A percentile compares a stretch with the other conserved stretches of the same genome.
phyloP scores from a whole-genome alignment of 1,140 invertebrate genomes.

The Ruditapes philippinarum region DNA sequence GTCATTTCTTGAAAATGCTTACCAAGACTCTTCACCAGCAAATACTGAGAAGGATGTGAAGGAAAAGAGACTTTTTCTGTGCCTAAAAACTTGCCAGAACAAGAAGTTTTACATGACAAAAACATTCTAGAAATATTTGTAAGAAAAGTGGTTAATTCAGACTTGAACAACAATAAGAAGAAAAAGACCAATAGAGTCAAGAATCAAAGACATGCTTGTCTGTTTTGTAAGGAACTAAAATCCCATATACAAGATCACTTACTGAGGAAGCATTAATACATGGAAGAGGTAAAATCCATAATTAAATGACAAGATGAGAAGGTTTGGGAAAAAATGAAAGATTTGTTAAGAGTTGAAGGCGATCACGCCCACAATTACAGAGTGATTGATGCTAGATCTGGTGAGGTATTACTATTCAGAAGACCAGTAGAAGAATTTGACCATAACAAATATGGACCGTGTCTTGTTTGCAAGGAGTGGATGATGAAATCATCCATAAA shows the following conservation, averaged over 20 bases:
- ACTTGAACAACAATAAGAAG: background rate
- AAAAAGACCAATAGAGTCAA: conserved; percentile 9
- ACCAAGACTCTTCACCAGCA: too few relatives aligned
- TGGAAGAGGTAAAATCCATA: background rate
- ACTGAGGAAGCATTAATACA: background rate
- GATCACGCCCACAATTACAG: background rate
- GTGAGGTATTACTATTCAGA: background rate
- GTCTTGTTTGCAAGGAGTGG: background rate
- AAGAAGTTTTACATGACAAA: background rate
- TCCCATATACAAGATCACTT: too few relatives aligned
- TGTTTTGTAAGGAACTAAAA: background rate
- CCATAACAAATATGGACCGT: background rate
- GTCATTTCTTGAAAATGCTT: too few relatives aligned
- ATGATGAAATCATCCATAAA: background rate
- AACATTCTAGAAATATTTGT: background rate
- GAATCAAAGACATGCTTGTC: background rate
- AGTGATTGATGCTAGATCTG: background rate
- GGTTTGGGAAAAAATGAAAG: background rate
- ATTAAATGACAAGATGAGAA: background rate
- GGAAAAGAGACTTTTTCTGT: too few relatives aligned
- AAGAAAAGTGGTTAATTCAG: background rate
- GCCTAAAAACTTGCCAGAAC: too few relatives aligned
- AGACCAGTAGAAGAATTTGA: conserved; percentile 7
- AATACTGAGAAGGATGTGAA: too few relatives aligned
- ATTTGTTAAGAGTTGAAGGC: conserved; percentile 1